Evolutionary conservation across 2,888 invertebrate species (phyloP).

Genomic region (Sarcophaga carnaria): DNA sequence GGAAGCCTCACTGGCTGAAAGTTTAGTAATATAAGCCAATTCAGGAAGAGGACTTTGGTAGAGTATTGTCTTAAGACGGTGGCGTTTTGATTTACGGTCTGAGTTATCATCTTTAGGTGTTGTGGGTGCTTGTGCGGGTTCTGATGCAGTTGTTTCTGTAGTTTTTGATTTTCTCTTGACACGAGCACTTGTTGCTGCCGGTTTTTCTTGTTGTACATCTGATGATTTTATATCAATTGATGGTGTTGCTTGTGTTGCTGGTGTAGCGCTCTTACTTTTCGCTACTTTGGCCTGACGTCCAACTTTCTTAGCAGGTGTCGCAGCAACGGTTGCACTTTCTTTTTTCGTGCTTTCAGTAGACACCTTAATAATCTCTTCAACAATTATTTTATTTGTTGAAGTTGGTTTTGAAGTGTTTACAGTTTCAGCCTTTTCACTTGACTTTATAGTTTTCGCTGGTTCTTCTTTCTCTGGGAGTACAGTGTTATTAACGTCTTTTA

Average conservation of each 20-base stretch:
- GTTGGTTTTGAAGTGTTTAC: conserved; percentile 5
- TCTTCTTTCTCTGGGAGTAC: conserved; percentile 43
- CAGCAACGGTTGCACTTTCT: conserved; percentile 7
- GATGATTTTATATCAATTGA: conserved; percentile 41
- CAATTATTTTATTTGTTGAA: neutral
- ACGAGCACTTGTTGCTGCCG: conserved; percentile 38
- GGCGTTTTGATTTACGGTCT: conserved; percentile 76
- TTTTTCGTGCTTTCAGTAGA: conserved; percentile 22
- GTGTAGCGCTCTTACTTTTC: conserved; percentile 45
- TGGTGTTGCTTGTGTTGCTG: conserved; percentile 29
- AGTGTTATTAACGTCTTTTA: conserved; percentile 32
- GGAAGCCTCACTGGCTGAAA: conserved; percentile 84
- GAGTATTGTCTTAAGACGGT: conserved; percentile 83
- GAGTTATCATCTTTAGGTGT: conserved; percentile 69
- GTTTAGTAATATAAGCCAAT: conserved; percentile 88
- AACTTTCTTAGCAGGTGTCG: conserved; percentile 48
- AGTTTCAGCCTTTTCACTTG: conserved; percentile 38
- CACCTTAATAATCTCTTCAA: conserved; percentile 24
- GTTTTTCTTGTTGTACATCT: conserved; percentile 66
- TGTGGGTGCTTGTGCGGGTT: conserved; percentile 55
- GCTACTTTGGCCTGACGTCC: conserved; percentile 44
- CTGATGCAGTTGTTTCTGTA: conserved; percentile 27
- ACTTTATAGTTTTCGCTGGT: conserved; percentile 21
- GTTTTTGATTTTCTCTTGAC: conserved; percentile 67
- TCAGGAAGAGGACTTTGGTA: conserved; percentile 93